Evolutionary conservation across 2,888 invertebrate species (phyloP).

Genomic region (Latrodectus elegans): DNA sequence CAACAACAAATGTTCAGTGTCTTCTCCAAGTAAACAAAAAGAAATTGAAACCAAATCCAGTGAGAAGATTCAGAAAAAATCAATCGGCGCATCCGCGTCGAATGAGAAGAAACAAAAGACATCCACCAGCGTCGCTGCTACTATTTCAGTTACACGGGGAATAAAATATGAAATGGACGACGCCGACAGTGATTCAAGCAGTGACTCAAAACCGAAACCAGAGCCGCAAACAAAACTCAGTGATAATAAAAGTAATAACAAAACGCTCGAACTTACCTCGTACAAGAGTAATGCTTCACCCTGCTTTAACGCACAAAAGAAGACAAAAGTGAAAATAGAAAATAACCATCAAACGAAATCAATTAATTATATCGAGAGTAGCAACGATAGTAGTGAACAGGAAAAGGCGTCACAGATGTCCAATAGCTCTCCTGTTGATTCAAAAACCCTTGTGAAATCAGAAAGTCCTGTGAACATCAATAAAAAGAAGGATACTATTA

Average conservation of each 20-base stretch:
- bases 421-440: background rate
- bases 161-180: conserved; percentile 57
- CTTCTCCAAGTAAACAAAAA: conserved; percentile 39
- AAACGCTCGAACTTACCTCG: background rate
- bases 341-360: background rate
- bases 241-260: conserved; percentile 21
- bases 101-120: conserved; percentile 39
- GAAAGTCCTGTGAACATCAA: no score
- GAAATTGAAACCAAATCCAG: conserved; percentile 38
- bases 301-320: conserved; percentile 50
- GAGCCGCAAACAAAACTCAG: background rate
- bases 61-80: conserved; percentile 25
- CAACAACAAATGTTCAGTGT: conserved; percentile 8
- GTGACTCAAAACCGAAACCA: conserved; percentile 5
- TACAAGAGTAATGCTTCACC: conserved; percentile 8
- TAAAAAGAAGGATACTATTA: no score
- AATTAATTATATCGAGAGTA: background rate
- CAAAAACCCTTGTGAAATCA: background rate
- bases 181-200: conserved; percentile 29
- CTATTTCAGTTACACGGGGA: conserved; percentile 28
- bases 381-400: background rate
- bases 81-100: background rate
- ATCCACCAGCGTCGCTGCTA: background rate
- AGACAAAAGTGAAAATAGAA: conserved; percentile 14
- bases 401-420: background rate